Base-by-base conservation (phyloP, 1,140 invertebrate species). In the Ctenoplectra terminalis region DNA sequence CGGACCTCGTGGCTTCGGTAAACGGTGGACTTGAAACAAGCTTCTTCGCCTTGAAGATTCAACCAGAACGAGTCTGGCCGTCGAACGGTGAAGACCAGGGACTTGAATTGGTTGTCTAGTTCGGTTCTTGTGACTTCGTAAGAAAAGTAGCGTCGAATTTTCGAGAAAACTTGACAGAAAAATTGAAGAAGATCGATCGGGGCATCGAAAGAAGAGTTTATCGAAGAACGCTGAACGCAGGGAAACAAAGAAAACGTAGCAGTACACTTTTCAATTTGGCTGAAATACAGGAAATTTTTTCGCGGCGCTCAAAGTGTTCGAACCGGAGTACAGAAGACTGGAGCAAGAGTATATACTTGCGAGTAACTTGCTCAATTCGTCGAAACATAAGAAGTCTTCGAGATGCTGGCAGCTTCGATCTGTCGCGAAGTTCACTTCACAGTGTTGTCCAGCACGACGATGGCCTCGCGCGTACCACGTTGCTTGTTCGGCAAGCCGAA, bases 401-500 rank as follows among this genome's bases (percentile, higher is more conserved):
- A 90, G 60, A 93, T 94, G 92, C 89, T 93, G 79, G 91, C 88
- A 52, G 90, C 92, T 48, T 91, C 92, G 69, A 87, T 91, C 37
- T 90, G 92, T 84, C 90, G 91, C 26, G 92, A 93, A n/a, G 87
- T 92, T 82, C 90, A 92, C 50, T 91, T 93, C 60, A 84, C 86
- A 46, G 89, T 91, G 76, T 75, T 93, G 60, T 82, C 88, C 31
- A 63, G 88, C 31, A 82, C 89, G 70, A 89, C 81, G 34, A 90
- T 92, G 90, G 82, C 87, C 9, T 88, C 90, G 64, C 90, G 90
- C 40, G 92, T 92, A 67, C 92, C 93, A 71, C 91, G 91, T 40
- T 93, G 92, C 64, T 82, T 94, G 0, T 94, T 94, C 67, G 93
- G 93, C 9, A 75, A 89, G 23, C 90, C 93, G 23, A 92, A 91